These are phyloP conservation scores for Scomberomorus guttatus DNA, from an alignment of 2,797 vertebrate genomes.

Conservation along the genomic window DNA sequence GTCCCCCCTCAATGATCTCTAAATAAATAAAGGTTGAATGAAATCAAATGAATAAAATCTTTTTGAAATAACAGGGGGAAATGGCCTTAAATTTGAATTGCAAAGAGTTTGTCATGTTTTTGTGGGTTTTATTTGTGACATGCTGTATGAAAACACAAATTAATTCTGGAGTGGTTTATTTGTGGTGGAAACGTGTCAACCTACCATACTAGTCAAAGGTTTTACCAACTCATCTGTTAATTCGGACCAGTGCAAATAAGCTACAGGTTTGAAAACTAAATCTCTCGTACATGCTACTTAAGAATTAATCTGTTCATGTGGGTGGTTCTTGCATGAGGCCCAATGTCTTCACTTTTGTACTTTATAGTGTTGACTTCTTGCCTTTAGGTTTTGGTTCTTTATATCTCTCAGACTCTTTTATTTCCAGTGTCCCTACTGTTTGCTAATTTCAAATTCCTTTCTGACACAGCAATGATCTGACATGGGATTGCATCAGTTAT, in stretches of 20 bases:
- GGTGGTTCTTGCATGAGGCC: constrained; percentile 1
- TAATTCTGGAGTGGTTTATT: too few species aligned
- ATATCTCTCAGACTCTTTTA: background rate
- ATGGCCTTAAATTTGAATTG: background rate
- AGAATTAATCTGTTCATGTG: background rate
- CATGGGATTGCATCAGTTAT: constrained; percentile 9
- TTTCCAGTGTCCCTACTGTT: background rate
- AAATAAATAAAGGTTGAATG: too few species aligned
- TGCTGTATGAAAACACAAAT: too few species aligned
- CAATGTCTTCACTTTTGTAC: background rate
- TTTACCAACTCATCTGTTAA: too few species aligned
- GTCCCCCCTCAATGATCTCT: too few species aligned
- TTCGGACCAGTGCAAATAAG: too few species aligned
- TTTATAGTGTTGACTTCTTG: background rate
- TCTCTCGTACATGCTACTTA: background rate
- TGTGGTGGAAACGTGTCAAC: too few species aligned
- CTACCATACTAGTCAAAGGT: too few species aligned
- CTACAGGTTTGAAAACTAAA: background rate
- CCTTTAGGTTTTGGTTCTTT: background rate
- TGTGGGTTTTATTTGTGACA: too few species aligned
- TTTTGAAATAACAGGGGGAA: background rate
- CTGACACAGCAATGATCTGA: constrained; percentile 8
- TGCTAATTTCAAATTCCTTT: constrained; percentile 15
- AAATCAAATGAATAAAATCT: too few species aligned
- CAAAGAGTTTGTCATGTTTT: background rate